A percentile compares a stretch with the other conserved stretches of the same genome.
phyloP scores from a whole-genome alignment of 2,888 invertebrate genomes.

The Cheilosia soror region DNA sequence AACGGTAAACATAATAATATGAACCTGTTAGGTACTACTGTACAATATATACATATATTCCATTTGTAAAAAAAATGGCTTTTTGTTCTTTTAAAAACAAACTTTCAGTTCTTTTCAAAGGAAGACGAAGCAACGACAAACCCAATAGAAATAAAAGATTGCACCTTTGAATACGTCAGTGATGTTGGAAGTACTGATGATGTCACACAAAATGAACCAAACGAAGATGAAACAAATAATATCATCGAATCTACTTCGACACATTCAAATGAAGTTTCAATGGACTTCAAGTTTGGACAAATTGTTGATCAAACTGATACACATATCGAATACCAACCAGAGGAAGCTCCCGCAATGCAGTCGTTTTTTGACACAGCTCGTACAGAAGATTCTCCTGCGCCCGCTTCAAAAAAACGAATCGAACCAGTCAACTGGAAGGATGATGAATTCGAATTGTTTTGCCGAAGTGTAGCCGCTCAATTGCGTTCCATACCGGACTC shows the following conservation, averaged over 20 bases:
- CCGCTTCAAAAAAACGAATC: neutral
- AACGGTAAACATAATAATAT: conserved; percentile 25
- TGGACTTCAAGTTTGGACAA: conserved; percentile 47
- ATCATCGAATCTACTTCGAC: neutral
- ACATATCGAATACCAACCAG: neutral
- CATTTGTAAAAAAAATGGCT: too few relatives aligned
- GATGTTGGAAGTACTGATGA: conserved; percentile 51
- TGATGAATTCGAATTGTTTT: conserved; percentile 79
- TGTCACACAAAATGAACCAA: conserved; percentile 22
- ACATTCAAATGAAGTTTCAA: conserved; percentile 1
- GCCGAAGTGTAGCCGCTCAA: conserved; percentile 80
- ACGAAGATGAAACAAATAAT: conserved; percentile 17
- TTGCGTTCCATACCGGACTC: conserved; percentile 78
- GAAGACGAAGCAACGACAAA: conserved; percentile 4
- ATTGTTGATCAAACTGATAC: conserved; percentile 11
- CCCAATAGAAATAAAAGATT: conserved; percentile 59
- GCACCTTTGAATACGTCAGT: conserved; percentile 56
- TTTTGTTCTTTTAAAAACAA: neutral
- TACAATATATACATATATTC: too few relatives aligned
- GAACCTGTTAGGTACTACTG: neutral
- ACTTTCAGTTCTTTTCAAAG: conserved; percentile 42
- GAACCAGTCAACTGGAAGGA: neutral
- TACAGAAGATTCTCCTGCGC: neutral
- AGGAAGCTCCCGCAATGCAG: neutral
- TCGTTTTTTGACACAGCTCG: neutral